Evolutionary conservation across 1,140 invertebrate genomes (phyloP).

Genomic region (Varroa destructor): DNA sequence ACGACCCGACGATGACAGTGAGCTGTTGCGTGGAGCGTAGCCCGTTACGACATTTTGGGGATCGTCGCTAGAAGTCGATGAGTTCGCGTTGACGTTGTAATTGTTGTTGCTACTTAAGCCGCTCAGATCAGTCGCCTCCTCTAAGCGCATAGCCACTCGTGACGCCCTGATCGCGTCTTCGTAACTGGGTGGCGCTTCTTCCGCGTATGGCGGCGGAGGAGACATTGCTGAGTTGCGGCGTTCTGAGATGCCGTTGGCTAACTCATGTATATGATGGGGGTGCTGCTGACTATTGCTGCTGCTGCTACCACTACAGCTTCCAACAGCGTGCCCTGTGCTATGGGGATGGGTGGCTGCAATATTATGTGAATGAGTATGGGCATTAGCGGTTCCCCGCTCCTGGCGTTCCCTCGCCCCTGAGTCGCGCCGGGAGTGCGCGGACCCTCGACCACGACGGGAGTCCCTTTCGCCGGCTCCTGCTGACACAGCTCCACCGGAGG

Average conservation of each 20-base stretch:
- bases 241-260: neutral
- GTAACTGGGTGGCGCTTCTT: constrained; percentile 23
- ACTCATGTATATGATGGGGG: too few species aligned
- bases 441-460: constrained; percentile 19
- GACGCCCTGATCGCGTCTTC: constrained; percentile 19
- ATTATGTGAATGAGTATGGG: neutral
- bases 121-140: neutral
- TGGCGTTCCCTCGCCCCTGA: constrained; percentile 20
- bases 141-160: neutral
- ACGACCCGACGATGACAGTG: too few species aligned
- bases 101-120: neutral
- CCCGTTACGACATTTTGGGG: too few species aligned
- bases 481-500: neutral
- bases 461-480: constrained; percentile 3
- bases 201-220: neutral
- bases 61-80: too few species aligned
- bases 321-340: neutral
- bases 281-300: neutral
- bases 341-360: neutral
- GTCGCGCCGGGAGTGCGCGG: constrained; percentile 12
- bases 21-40: too few species aligned
- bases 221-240: constrained; percentile 11
- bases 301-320: neutral
- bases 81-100: neutral
- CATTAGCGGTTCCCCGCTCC: neutral